These are phyloP conservation scores for Gobionotothen gibberifrons DNA, from an alignment of 2,797 vertebrate species.

Conservation along the genomic window DNA sequence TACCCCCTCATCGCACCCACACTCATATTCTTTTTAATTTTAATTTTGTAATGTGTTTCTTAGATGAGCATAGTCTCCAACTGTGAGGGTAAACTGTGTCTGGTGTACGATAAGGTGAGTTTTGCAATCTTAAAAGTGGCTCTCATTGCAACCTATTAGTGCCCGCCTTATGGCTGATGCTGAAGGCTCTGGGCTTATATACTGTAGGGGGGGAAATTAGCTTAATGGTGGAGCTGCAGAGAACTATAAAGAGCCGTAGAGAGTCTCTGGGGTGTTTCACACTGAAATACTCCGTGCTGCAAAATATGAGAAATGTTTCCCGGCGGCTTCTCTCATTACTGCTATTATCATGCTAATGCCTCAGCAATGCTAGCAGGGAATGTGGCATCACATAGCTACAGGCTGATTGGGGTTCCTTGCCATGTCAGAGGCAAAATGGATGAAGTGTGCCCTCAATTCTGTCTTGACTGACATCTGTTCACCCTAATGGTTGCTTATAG, in stretches of 20 bases:
- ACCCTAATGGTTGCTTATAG: slow-evolving; percentile 34
- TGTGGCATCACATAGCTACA: slow-evolving; percentile 49
- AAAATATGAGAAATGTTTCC: slow-evolving; percentile 62
- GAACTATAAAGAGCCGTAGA: slow-evolving; percentile 34
- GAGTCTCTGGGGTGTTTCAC: slow-evolving; percentile 51
- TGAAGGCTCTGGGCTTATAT: slow-evolving; percentile 20
- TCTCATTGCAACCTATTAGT: slow-evolving; percentile 57
- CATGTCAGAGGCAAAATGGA: slow-evolving; percentile 33
- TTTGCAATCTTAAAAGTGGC: slow-evolving; percentile 47
- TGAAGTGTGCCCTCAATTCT: slow-evolving; percentile 42
- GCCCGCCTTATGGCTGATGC: slow-evolving; percentile 32
- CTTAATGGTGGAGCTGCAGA: slow-evolving; percentile 46
- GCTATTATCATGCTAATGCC: slow-evolving; percentile 65
- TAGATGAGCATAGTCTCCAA: slow-evolving; percentile 37
- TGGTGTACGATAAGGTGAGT: slow-evolving; percentile 59
- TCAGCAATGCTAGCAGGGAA: slow-evolving; percentile 27
- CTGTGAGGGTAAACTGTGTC: slow-evolving; percentile 67
- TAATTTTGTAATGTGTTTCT: slow-evolving; percentile 62
- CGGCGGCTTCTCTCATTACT: slow-evolving; percentile 33
- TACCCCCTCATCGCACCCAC: slow-evolving; percentile 26
- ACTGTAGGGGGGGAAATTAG: slow-evolving; percentile 23
- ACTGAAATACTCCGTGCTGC: slow-evolving; percentile 52
- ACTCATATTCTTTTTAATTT: slow-evolving; percentile 65
- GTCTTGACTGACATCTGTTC: slow-evolving; percentile 48
- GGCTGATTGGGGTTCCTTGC: slow-evolving; percentile 42